These are phyloP conservation scores for Hymenochirus boettgeri DNA, from an alignment of 2,113 vertebrate species.

Conservation along the genomic window DNA sequence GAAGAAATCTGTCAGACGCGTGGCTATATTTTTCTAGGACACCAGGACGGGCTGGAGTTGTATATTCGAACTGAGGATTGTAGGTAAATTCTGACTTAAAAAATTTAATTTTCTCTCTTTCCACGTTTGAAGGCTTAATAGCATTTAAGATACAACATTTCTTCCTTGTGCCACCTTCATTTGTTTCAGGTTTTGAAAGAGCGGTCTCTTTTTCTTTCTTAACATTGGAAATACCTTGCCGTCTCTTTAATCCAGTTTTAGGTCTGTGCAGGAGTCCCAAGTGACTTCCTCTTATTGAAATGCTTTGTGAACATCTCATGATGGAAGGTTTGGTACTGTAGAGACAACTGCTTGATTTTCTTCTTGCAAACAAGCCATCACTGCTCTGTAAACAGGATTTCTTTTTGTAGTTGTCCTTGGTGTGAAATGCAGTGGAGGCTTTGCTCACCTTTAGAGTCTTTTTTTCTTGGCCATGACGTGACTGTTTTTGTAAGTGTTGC, in stretches of 20 bases:
- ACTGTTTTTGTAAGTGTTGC: slow-evolving; percentile 49
- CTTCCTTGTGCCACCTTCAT: slow-evolving; percentile 60
- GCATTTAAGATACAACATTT: slow-evolving; percentile 82
- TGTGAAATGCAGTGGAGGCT: slow-evolving; percentile 23
- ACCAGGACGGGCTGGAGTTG: slow-evolving; percentile 64
- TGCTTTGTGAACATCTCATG: slow-evolving; percentile 48
- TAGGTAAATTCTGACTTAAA: slow-evolving; percentile 81
- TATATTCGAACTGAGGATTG: slow-evolving; percentile 89
- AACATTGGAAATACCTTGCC: slow-evolving; percentile 20
- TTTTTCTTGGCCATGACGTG: slow-evolving; percentile 37
- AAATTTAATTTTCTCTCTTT: slow-evolving; percentile 81
- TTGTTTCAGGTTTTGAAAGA: slow-evolving; percentile 51
- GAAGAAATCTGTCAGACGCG: slow-evolving; percentile 79
- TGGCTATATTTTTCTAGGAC: slow-evolving; percentile 73
- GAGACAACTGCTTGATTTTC: slow-evolving; percentile 50
- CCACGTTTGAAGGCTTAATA: slow-evolving; percentile 87
- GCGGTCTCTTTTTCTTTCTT: slow-evolving; percentile 57
- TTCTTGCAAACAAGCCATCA: slow-evolving; percentile 46
- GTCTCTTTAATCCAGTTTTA: slow-evolving; percentile 50
- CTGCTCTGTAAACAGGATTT: slow-evolving; percentile 32
- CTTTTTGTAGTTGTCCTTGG: slow-evolving; percentile 43
- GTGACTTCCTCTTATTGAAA: slow-evolving; percentile 59
- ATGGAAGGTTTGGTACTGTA: slow-evolving; percentile 40
- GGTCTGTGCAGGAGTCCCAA: slow-evolving; percentile 52
- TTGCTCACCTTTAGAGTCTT: slow-evolving; percentile 51